These are phyloP conservation scores for Lordiphosa fenestrarum DNA, from an alignment of 2,888 invertebrate genomes.

Conservation along the genomic window DNA sequence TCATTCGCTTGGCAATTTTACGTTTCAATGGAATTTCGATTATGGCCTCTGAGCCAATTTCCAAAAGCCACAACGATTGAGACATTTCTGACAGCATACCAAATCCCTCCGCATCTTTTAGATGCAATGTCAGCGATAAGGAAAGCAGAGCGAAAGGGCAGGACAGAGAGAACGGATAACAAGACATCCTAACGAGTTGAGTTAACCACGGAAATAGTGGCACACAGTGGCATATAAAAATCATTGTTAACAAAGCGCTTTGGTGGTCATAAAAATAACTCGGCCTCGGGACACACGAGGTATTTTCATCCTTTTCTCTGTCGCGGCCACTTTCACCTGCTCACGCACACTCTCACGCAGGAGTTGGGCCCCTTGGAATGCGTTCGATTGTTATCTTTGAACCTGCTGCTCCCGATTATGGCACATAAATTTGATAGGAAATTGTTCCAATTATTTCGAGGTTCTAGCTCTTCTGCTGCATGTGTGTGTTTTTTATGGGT, in stretches of 20 bases:
- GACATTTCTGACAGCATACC: conserved; percentile 61
- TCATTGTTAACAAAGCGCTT: conserved; percentile 74
- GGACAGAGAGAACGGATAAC: conserved; percentile 39
- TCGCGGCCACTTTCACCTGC: conserved; percentile 66
- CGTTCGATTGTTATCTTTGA: conserved; percentile 73
- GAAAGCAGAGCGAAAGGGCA: conserved; percentile 11
- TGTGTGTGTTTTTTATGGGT: conserved; percentile 55
- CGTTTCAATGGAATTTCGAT: conserved; percentile 78
- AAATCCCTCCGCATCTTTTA: conserved; percentile 53
- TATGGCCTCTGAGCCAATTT: conserved; percentile 66
- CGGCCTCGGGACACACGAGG: conserved; percentile 9
- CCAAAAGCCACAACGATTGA: conserved; percentile 66
- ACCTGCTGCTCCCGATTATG: conserved; percentile 74
- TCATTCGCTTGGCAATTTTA: conserved; percentile 65
- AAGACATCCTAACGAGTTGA: conserved; percentile 64
- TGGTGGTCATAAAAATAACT: conserved; percentile 67
- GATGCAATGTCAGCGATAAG: conserved; percentile 69
- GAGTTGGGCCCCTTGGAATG: conserved; percentile 40
- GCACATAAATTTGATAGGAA: conserved; percentile 74
- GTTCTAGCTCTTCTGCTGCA: conserved; percentile 22
- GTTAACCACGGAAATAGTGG: conserved; percentile 53
- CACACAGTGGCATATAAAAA: conserved; percentile 49
- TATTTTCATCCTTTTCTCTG: conserved; percentile 50
- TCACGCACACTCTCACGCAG: conserved; percentile 26
- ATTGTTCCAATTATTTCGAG: conserved; percentile 72